A percentile compares a stretch with the other conserved stretches of the same genome.
These are phyloP conservation scores for Dichetophora obliterata DNA, from an alignment of 2,888 invertebrate genomes.

Conservation along the genomic window DNA sequence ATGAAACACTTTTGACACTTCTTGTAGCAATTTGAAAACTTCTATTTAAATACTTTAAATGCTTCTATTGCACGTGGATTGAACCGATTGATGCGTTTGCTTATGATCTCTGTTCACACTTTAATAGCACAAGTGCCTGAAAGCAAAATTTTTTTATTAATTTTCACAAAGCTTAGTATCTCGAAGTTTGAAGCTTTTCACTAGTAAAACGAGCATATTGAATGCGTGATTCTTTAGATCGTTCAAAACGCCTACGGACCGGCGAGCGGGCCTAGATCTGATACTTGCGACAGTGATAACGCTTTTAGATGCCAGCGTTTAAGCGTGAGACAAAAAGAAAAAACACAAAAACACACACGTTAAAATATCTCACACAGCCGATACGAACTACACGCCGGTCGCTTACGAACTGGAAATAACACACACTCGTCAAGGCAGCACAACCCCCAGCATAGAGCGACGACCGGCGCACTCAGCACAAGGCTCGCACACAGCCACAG, in stretches of 20 bases:
- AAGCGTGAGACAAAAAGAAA: conserved; percentile 50
- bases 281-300: not conserved
- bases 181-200: conserved; percentile 14
- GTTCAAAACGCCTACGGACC: no score
- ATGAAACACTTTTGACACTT: not conserved
- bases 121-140: not conserved
- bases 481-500: conserved; percentile 31
- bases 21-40: not conserved
- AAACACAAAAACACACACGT: conserved; percentile 47
- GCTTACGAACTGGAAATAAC: conserved; percentile 70
- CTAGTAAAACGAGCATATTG: not conserved
- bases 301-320: conserved; percentile 26
- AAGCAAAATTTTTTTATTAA: conserved; percentile 19
- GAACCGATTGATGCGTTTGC: not conserved
- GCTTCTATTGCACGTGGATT: conserved; percentile 6
- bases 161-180: conserved; percentile 1
- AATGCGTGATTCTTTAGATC: no score
- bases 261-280: no score
- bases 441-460: conserved; percentile 58
- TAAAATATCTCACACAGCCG: conserved; percentile 51
- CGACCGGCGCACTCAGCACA: conserved; percentile 50
- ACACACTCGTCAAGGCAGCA: conserved; percentile 63
- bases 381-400: conserved; percentile 71
- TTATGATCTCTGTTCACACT: not conserved
- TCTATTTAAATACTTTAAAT: not conserved